Conservation (phyloP, 2,888 invertebrate genomes). For the Julus scanicus region DNA sequence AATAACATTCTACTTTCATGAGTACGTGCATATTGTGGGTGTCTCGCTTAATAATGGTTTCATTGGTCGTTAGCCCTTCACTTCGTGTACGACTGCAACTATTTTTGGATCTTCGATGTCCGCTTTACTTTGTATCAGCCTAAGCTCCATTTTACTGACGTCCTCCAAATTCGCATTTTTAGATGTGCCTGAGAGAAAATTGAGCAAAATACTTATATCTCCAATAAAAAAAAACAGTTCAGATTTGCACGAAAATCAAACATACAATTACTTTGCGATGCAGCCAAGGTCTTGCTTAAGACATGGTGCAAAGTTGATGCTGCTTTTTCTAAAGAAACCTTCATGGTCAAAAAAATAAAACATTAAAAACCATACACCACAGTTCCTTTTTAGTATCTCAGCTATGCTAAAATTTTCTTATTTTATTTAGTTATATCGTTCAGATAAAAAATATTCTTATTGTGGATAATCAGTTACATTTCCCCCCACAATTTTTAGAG, state of each 20-base stretch:
- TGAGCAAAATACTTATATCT: not conserved
- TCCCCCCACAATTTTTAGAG: too few species aligned
- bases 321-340: conserved; percentile 53
- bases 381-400: too few species aligned
- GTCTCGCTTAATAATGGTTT: too few species aligned
- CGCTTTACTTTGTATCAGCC: conserved; percentile 33
- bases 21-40: not conserved
- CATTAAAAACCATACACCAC: not conserved
- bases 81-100: not conserved
- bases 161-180: not conserved
- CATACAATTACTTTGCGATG: not conserved
- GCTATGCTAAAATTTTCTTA: too few species aligned
- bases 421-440: too few species aligned
- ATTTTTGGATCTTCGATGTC: conserved; percentile 53
- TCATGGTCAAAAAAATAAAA: not conserved
- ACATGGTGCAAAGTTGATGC: conserved; percentile 53
- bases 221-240: not conserved
- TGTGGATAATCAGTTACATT: too few species aligned
- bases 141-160: conserved; percentile 30
- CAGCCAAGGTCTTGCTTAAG: conserved; percentile 44
- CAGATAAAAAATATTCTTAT: too few species aligned
- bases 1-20: not conserved
- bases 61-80: not conserved
- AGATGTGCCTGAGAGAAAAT: not conserved
- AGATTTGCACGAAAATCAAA: not conserved